phyloP scores from a whole-genome alignment of 64 coral and sea anemone genomes.

The Dendrophyllia cribrosa region DNA sequence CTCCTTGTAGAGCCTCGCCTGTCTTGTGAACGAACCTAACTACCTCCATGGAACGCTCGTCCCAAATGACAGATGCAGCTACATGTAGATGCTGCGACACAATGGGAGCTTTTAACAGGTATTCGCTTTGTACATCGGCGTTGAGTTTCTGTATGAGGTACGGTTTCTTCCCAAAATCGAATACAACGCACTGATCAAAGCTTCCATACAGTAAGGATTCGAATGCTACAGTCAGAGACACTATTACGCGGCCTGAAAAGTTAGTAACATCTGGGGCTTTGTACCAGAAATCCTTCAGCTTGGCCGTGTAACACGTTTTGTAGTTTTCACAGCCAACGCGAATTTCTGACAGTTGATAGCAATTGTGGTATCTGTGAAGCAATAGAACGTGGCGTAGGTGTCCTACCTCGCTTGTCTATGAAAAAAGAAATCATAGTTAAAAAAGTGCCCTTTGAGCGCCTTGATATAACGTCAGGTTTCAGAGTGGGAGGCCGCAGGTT shows the following conservation, averaged over 20 bases:
- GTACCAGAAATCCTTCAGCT: slow-evolving; percentile 20
- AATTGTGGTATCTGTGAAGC: slow-evolving; percentile 9
- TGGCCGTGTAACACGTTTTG: slow-evolving; percentile 13
- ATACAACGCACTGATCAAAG: slow-evolving; percentile 81
- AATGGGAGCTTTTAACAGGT: background rate
- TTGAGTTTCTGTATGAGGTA: slow-evolving; percentile 72
- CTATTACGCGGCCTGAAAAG: background rate
- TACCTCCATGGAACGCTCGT: slow-evolving; percentile 24
- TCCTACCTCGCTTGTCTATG: background rate
- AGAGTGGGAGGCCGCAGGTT: too few species aligned
- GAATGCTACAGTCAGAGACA: slow-evolving; percentile 14
- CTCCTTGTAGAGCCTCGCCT: slow-evolving; percentile 3
- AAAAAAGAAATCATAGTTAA: background rate
- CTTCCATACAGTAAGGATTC: slow-evolving; percentile 42
- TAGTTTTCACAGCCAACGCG: background rate
- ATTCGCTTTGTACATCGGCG: slow-evolving; percentile 50
- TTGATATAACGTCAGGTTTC: too few species aligned
- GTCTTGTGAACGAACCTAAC: slow-evolving; percentile 6
- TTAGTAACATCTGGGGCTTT: background rate
- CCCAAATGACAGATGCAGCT: background rate
- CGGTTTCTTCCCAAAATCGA: slow-evolving; percentile 71
- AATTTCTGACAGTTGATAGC: slow-evolving; percentile 30
- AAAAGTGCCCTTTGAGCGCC: too few species aligned
- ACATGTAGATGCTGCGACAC: background rate
- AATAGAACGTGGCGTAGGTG: background rate